These are phyloP conservation scores for Acrocera orbiculus DNA, from an alignment of 2,888 invertebrate species.

Conservation along the genomic window DNA sequence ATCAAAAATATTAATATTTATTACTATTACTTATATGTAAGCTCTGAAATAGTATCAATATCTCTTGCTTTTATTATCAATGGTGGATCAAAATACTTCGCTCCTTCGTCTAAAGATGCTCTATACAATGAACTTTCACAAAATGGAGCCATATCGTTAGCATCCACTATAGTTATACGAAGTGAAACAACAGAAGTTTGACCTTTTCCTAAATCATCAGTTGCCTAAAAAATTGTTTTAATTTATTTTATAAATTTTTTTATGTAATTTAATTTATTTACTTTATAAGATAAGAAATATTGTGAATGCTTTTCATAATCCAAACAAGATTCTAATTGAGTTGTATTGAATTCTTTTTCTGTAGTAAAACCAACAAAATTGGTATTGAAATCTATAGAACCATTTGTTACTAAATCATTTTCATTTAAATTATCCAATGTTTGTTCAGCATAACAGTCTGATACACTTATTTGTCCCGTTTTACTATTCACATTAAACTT, in stretches of 20 bases:
- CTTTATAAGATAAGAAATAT: conserved; percentile 71
- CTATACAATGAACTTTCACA: conserved; percentile 62
- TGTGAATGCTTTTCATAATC: conserved; percentile 69
- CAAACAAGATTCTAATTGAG: conserved; percentile 41
- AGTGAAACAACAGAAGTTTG: conserved; percentile 63
- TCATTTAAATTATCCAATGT: conserved; percentile 19
- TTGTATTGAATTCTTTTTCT: background rate
- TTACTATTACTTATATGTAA: conserved; percentile 40
- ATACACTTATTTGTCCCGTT: conserved; percentile 68
- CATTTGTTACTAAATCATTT: no score
- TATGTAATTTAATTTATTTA: conserved; percentile 22
- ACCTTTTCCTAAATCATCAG: conserved; percentile 65
- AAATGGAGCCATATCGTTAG: conserved; percentile 76
- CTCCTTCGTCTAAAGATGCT: conserved; percentile 72
- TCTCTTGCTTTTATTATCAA: conserved; percentile 56
- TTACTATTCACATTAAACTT: conserved; percentile 61
- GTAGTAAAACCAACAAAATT: no score
- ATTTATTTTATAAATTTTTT: conserved; percentile 1
- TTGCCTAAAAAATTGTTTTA: conserved; percentile 39
- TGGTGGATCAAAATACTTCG: conserved; percentile 67
- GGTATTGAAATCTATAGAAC: no score
- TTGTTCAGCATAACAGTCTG: conserved; percentile 41
- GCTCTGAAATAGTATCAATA: conserved; percentile 61
- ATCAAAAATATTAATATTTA: background rate
- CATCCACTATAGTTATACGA: conserved; percentile 60